A percentile compares a stretch with the other conserved stretches of the same genome.
Evolutionary conservation across 2,113 vertebrate genomes (phyloP).

Genomic region (Sporophila hypoxantha): DNA sequence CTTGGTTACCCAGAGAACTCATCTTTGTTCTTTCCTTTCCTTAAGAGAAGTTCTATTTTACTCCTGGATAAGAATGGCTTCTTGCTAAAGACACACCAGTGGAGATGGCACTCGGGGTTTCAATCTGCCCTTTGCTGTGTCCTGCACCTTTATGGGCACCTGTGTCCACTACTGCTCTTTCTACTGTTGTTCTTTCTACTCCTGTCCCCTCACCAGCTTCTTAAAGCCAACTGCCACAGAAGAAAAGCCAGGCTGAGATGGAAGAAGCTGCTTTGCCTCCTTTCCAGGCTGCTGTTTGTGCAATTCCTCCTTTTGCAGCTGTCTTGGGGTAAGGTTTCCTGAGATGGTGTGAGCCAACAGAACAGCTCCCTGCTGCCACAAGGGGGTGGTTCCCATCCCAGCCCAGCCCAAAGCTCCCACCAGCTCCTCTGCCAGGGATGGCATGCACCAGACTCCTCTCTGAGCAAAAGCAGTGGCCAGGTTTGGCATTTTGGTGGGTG

Average conservation of each 20-base stretch:
- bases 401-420: neutral
- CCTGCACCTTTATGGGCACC: neutral
- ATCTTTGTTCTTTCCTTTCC: neutral
- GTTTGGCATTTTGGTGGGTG: neutral
- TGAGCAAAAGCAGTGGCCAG: neutral
- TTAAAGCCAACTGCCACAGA: fast-evolving
- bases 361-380: neutral
- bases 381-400: neutral
- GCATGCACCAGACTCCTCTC: no score
- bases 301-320: neutral
- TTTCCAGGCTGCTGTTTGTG: neutral
- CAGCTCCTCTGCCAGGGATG: neutral
- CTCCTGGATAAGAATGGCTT: neutral
- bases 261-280: neutral
- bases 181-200: neutral
- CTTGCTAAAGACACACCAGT: neutral
- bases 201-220: neutral
- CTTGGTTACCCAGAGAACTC: neutral
- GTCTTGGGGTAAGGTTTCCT: constrained; percentile 26
- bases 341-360: fast-evolving
- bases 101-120: neutral
- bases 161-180: neutral
- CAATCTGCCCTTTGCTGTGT: neutral
- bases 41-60: neutral
- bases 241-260: neutral